Percentiles rank a stretch among this genome's conserved stretches.
These are phyloP conservation scores for Anniella stebbinsi DNA, from an alignment of 2,797 vertebrate species.

Conservation along the genomic window DNA sequence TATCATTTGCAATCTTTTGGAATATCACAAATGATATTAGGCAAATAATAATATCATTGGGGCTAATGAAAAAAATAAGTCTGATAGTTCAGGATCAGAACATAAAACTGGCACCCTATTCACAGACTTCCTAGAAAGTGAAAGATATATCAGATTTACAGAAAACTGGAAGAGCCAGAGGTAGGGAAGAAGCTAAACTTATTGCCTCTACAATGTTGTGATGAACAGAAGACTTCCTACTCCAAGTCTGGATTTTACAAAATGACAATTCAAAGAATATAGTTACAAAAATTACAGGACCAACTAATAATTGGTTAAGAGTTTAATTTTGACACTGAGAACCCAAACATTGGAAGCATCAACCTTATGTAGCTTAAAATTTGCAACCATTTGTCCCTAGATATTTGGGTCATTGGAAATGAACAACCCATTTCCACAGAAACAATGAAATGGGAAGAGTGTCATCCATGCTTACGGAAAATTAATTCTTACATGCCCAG, in stretches of 20 bases:
- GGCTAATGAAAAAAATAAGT: neutral
- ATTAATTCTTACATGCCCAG: neutral
- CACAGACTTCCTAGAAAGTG: neutral
- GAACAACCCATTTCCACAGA: conserved; percentile 45
- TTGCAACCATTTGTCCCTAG: neutral
- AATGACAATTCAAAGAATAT: neutral
- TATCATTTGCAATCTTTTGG: neutral
- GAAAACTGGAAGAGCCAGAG: neutral
- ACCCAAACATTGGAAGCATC: neutral
- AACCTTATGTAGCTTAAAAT: neutral
- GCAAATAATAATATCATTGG: neutral
- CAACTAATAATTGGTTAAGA: neutral
- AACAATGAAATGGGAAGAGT: conserved; percentile 18
- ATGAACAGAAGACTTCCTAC: neutral
- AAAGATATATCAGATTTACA: neutral
- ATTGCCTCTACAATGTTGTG: neutral
- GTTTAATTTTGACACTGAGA: neutral
- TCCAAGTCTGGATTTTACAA: neutral
- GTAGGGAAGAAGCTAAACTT: neutral
- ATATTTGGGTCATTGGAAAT: neutral
- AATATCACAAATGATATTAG: neutral
- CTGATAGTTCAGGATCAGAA: neutral
- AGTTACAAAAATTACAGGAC: neutral
- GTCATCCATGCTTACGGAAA: neutral
- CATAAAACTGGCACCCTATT: neutral